These are phyloP conservation scores for Trichonephila clavata DNA, from an alignment of 1,140 invertebrate species.

Conservation along the genomic window DNA sequence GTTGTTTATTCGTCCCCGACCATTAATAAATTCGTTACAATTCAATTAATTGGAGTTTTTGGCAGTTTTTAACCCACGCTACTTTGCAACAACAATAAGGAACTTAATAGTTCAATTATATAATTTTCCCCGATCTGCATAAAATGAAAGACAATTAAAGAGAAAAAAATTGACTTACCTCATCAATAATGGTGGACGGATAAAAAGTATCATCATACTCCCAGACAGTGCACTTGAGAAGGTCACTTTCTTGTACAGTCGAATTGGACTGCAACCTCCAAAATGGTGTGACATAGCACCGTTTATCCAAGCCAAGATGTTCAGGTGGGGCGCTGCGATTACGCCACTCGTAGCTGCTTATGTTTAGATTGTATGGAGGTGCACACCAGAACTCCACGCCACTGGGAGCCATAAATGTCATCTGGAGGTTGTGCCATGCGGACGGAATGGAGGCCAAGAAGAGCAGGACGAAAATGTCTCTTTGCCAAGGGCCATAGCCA, in stretches of 20 bases:
- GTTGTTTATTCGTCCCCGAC: too few relatives aligned
- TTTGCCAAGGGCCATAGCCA: slow-evolving; percentile 70
- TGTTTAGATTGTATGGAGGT: slow-evolving; percentile 21
- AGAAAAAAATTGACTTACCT: slow-evolving; percentile 42
- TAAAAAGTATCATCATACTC: slow-evolving; percentile 75
- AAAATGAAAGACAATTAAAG: too few relatives aligned
- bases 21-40: too few relatives aligned
- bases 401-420: slow-evolving; percentile 71
- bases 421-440: slow-evolving; percentile 71
- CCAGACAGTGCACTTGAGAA: slow-evolving; percentile 69
- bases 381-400: slow-evolving; percentile 73
- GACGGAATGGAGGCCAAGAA: slow-evolving; percentile 67
- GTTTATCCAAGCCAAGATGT: slow-evolving; percentile 22
- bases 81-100: too few relatives aligned
- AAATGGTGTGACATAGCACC: slow-evolving; percentile 42
- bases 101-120: too few relatives aligned
- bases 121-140: too few relatives aligned
- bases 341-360: slow-evolving; percentile 26
- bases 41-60: too few relatives aligned
- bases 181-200: slow-evolving; percentile 76
- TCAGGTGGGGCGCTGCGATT: slow-evolving; percentile 29
- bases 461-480: slow-evolving; percentile 60
- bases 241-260: slow-evolving; percentile 35
- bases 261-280: slow-evolving; percentile 40
- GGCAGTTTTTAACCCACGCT: too few relatives aligned